Evolutionary conservation across 2,113 vertebrate genomes (phyloP), one percentile per base, ranked within the genome.

Genomic region (Microcebus jonahi): DNA sequence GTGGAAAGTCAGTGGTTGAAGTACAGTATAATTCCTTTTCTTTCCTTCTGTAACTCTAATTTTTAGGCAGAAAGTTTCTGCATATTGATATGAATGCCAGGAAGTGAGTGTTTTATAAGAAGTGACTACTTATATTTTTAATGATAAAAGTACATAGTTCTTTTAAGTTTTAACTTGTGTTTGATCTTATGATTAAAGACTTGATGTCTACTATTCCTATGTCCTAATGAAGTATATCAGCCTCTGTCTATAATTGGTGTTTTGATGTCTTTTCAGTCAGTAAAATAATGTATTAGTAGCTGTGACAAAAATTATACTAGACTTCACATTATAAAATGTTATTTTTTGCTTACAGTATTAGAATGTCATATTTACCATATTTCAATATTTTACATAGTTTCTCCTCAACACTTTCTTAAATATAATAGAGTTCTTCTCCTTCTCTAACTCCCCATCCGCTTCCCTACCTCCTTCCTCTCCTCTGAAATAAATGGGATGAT

Each of bases 1-100:
- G n/a, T 15, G 70, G 0, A 12, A 93, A 67, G 65, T 48, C 84
- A 8, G 1, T 91, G 91, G 94, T 68, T 92, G 91, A 7, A 91
- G 31, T 71, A 84, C 65, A 93, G 0, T 5, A 0, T 88, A 84
- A 97, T 94, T 95, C 25, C 13, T 29, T 39, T n/a, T 50, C 50
- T 89, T 94, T 70, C 4, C 76, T 67, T 39, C 8, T 8, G 31
- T 3, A 85, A 70, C 31, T 80, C 6, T n/a, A 85, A 70, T 57
- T 96, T 88, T 82, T 85, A 82, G 75, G 23, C 53, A 92, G 48
- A 84, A 67, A 88, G n/a, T 75, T 85, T 97, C 59, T 93, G 57
- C 39, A 80, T 95, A 68, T 85, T 91, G 45, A 93, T 93, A 45
- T 95, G 65, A 91, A 55, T 95, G 59, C 63, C 71, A 88, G 50